Base-by-base conservation (phyloP, 2,888 invertebrate genomes). In the Tipula vernalis region DNA sequence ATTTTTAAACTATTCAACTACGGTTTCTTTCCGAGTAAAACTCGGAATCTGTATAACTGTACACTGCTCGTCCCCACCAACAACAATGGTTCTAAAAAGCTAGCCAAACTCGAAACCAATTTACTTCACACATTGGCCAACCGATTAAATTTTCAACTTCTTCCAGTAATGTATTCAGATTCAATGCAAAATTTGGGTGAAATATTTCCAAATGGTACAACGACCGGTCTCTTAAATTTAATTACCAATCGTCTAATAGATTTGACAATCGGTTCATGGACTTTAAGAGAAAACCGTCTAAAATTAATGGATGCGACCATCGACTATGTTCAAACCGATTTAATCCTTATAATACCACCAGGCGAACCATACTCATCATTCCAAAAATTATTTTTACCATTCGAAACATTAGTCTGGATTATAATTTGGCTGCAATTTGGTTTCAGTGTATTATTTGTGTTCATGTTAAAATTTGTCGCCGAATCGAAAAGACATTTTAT, bases 91-190 rank as follows among this genome's bases (percentile, higher is more conserved):
- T 10, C 18, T 5, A 36, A 83, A 36, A 12, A 42, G 15, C 2
- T 36, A 0, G 44, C 85, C n/a, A 88, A 87, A 36, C 83, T 88
- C 10, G 88, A 88, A 83, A 87, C 87, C 0, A 86, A 15, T 5
- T 5, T 88, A 6, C 28, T 88, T 15, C 36, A 85, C 15, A 83
- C 87, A 2, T 41, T 88, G 15, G 71, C 88, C 87, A 87, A 15
- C 0, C 51, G 51, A n/a, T 15, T 51, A 71, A 71, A 88, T 83
- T 88, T 88, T 83, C 87, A 86, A 10, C 8, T 44, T 0, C 4
- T n/a, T 6, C 18, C 87, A 4, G 2, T 12, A 13, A 13, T 71
- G 0, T 1, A 28, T 39, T 36, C 41, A 2, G n/a, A 39, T 0
- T 84, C 12, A 18, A 18, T 10, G 15, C 1, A 5, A 28, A 51